Evolutionary conservation across 1,140 invertebrate species (phyloP).

Genomic region (Choristoneura fumiferana): DNA sequence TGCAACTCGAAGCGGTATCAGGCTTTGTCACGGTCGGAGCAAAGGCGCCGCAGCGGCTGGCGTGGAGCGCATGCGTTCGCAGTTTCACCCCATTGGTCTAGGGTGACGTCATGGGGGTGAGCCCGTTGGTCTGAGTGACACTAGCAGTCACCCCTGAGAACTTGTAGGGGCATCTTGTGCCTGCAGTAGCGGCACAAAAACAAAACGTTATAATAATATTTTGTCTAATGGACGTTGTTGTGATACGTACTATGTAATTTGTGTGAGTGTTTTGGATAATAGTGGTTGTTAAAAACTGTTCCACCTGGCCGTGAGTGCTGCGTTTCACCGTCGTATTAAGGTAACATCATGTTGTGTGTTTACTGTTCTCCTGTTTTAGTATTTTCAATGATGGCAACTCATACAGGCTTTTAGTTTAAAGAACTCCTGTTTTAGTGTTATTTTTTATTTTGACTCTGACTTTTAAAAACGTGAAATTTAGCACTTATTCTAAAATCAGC

Average conservation of each 20-base stretch:
- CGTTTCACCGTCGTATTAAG: conserved; percentile 29
- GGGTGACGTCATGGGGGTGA: conserved; percentile 75
- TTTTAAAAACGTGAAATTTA: no score
- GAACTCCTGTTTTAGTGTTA: no score
- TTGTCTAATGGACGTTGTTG: conserved; percentile 42
- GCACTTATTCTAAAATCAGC: no score
- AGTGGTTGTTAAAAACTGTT: conserved; percentile 24
- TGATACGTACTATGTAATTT: conserved; percentile 25
- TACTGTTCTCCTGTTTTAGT: conserved; percentile 36
- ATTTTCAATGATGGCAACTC: conserved; percentile 46
- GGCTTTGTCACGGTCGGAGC: conserved; percentile 37
- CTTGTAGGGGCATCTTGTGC: conserved; percentile 49
- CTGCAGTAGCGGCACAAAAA: conserved; percentile 42
- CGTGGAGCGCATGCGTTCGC: conserved; percentile 57
- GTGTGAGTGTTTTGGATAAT: conserved; percentile 24
- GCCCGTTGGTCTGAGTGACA: conserved; percentile 68
- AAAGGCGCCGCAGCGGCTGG: conserved; percentile 65
- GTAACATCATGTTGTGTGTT: conserved; percentile 58
- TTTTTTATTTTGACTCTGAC: no score
- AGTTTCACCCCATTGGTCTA: conserved; percentile 69
- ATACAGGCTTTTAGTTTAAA: conserved; percentile 32
- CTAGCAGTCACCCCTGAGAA: conserved; percentile 69
- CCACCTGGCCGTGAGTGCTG: neutral
- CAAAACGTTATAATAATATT: conserved; percentile 48
- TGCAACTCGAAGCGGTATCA: conserved; percentile 25